These are phyloP conservation scores for Gymnodraco acuticeps DNA, from an alignment of 2,797 vertebrate species.

Conservation along the genomic window DNA sequence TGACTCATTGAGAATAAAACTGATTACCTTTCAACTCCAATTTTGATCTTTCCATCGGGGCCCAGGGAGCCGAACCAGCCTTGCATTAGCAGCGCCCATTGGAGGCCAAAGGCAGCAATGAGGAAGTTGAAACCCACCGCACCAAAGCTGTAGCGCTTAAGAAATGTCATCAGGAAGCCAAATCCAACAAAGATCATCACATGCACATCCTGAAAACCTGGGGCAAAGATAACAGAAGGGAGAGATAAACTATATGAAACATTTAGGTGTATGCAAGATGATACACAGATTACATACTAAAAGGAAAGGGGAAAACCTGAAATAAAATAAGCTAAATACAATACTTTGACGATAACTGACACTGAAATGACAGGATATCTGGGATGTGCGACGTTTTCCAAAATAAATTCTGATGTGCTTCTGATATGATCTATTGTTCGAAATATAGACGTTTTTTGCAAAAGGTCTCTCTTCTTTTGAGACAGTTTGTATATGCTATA, in stretches of 20 bases:
- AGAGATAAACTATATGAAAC: not conserved
- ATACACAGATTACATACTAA: not conserved
- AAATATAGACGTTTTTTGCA: not conserved
- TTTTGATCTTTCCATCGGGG: constrained; percentile 86
- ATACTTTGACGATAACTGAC: not conserved
- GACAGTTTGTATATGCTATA: not conserved
- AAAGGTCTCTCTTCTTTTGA: not conserved
- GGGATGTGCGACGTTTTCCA: too few relatives aligned
- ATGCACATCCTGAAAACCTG: constrained; percentile 98
- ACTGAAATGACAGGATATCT: not conserved
- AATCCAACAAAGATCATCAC: constrained; percentile 99
- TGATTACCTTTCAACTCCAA: constrained; percentile 91
- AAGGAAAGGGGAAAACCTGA: not conserved
- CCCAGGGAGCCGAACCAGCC: constrained; percentile 93
- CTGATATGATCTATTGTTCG: not conserved
- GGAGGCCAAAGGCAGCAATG: constrained; percentile 93
- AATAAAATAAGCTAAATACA: not conserved
- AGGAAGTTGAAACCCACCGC: constrained; percentile 96
- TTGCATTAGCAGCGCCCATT: constrained; percentile 97
- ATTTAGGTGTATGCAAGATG: not conserved
- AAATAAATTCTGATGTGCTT: too few relatives aligned
- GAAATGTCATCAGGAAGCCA: constrained; percentile 97
- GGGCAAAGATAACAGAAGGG: not conserved
- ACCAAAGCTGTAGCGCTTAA: constrained; percentile 94
- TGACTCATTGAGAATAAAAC: not conserved